Evolutionary conservation across 2,113 vertebrate genomes (phyloP).

Genomic region (Rutilus rutilus): DNA sequence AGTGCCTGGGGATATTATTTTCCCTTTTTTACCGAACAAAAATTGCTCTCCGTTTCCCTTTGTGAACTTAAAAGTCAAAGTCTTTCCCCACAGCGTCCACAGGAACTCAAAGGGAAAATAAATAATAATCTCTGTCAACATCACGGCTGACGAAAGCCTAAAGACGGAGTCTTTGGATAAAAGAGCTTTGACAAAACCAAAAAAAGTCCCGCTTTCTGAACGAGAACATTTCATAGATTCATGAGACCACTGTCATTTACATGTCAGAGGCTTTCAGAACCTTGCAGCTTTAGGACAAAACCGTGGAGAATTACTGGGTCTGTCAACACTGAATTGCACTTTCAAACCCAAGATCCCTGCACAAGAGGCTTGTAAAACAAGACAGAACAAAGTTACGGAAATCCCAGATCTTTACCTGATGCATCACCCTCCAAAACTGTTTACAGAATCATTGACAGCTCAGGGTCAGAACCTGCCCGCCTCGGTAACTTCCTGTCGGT

Average conservation of each 20-base stretch:
- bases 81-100: slow-evolving; percentile 24
- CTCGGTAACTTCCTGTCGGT: background rate
- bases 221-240: background rate
- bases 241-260: slow-evolving; percentile 30
- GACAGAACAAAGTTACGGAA: slow-evolving; percentile 28
- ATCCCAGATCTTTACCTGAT: slow-evolving; percentile 7
- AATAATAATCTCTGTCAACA: slow-evolving; percentile 48
- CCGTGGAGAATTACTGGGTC: slow-evolving; percentile 28
- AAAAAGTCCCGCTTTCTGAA: slow-evolving; percentile 14
- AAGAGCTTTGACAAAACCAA: slow-evolving; percentile 26
- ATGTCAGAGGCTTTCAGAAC: slow-evolving; percentile 31
- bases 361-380: slow-evolving; percentile 26
- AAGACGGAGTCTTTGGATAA: slow-evolving; percentile 14
- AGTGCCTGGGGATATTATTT: slow-evolving; percentile 32
- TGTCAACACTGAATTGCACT: slow-evolving; percentile 24
- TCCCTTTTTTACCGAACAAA: slow-evolving; percentile 10
- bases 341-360: slow-evolving; percentile 10
- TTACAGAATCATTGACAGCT: slow-evolving; percentile 11
- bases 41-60: slow-evolving; percentile 15
- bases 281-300: background rate
- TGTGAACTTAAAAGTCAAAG: slow-evolving; percentile 30
- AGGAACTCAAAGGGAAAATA: slow-evolving; percentile 38
- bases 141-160: slow-evolving; percentile 27
- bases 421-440: background rate
- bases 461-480: background rate